Evolutionary conservation across 2,113 vertebrate species (phyloP).

Genomic region (Chlamydotis undulata): DNA sequence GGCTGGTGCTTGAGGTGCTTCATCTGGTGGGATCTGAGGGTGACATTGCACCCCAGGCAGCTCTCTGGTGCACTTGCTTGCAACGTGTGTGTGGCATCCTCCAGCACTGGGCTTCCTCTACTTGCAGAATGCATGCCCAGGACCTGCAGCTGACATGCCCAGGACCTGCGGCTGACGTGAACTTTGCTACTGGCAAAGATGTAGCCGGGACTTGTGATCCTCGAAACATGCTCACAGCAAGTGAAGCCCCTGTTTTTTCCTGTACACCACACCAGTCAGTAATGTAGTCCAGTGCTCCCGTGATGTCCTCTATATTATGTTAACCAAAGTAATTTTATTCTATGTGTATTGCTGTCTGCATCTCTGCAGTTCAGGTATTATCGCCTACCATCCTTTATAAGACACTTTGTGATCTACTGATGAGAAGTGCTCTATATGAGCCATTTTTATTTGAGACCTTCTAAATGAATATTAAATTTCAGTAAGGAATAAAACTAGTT

Average conservation of each 20-base stretch:
- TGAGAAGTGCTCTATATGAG: background rate
- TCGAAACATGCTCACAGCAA: background rate
- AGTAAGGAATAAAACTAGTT: background rate
- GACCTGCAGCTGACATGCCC: background rate
- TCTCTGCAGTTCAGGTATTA: background rate
- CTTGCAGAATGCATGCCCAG: rapidly evolving
- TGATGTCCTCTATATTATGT: background rate
- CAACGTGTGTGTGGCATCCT: rapidly evolving
- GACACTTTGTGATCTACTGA: background rate
- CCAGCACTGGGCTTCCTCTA: background rate
- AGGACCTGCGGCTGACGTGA: background rate
- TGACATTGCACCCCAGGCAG: background rate
- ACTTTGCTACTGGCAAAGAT: background rate
- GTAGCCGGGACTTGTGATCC: background rate
- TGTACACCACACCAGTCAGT: background rate
- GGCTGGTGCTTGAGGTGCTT: background rate
- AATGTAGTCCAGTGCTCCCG: background rate
- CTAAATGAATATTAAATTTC: background rate
- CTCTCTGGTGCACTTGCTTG: background rate
- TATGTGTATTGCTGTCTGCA: background rate
- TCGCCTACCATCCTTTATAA: background rate
- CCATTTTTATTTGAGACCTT: background rate
- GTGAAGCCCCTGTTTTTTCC: background rate
- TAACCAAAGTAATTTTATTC: background rate
- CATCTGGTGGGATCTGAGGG: background rate